Conservation (phyloP, 2,113 vertebrate genomes). For the Hyaena hyaena region DNA sequence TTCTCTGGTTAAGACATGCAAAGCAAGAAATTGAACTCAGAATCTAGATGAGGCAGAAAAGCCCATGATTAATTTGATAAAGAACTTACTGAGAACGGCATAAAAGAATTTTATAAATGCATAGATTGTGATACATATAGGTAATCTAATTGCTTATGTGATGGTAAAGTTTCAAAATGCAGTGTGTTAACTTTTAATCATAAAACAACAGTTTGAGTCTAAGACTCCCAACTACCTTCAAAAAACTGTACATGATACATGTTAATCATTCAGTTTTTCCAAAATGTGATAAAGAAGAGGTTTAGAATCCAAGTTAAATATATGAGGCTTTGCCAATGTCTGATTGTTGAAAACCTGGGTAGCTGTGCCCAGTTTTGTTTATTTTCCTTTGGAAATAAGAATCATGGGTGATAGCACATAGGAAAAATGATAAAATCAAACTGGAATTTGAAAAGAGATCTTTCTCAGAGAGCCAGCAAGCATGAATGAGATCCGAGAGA, state of each 20-base stretch:
- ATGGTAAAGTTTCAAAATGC: background rate
- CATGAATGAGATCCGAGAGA: background rate
- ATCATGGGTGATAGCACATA: background rate
- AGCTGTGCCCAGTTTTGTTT: background rate
- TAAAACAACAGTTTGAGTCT: background rate
- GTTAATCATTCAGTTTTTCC: constrained; percentile 1
- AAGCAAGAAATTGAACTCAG: background rate
- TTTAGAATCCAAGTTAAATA: background rate
- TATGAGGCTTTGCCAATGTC: background rate
- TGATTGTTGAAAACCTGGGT: background rate
- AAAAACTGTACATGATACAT: background rate
- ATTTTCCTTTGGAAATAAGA: background rate
- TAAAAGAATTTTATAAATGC: background rate
- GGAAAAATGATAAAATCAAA: background rate
- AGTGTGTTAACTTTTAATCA: background rate
- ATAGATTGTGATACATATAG: background rate
- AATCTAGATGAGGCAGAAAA: background rate
- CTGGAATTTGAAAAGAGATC: background rate
- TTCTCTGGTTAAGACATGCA: background rate
- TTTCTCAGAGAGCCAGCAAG: background rate
- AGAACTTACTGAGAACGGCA: background rate
- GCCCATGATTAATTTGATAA: background rate
- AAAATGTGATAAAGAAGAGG: background rate
- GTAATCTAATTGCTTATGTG: background rate
- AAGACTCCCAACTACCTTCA: background rate